Evolutionary conservation across 2,888 invertebrate species (phyloP), one percentile per base, ranked within the genome.

Genomic region (Nyleta sp.): DNA sequence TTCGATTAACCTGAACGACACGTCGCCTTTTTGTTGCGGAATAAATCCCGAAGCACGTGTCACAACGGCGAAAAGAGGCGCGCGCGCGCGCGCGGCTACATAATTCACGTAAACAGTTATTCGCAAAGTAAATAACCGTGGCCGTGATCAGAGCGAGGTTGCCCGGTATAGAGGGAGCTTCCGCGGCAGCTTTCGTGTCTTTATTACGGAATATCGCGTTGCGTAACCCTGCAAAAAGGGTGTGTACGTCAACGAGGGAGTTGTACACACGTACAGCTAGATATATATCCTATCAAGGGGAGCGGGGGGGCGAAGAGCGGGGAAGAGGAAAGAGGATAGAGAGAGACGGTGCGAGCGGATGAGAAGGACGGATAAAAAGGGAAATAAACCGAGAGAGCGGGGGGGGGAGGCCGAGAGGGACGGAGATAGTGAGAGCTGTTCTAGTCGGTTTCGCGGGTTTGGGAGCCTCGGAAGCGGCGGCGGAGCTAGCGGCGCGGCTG

Each of bases 401-500:
- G 46, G 28, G 33, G 31, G 38, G 44, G 44, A 40, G 50, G 15
- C 11, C 4, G 28, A n/a, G 35, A 24, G 28, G 31, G 60, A 71
- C 52, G 15, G 68, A 40, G 50, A 59, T 48, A 33, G 48, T n/a
- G n/a, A 40, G 81, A 73, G 62, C 60, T 40, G 44, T 50, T 50
- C 52, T 70, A 72, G 72, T 80, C 71, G 65, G 74, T 77, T 68
- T 65, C 74, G 76, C 73, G 65, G 68, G 72, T 73, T 72, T 65
- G 71, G 53, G 53, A 79, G 81, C 71, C 77, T 40, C 67, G 74
- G 57, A 76, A 81, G 84, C 60, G 80, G 71, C 82, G 83, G 72
- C 82, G 80, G 55, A 83, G 84, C 84, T 87, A 79, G 71, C 82
- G 83, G 72, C 82, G 80, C 59, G 83, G 84, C 84, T 87, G 50